Conservation (phyloP, 2,888 invertebrate species). For the Drosophila anceps region DNA sequence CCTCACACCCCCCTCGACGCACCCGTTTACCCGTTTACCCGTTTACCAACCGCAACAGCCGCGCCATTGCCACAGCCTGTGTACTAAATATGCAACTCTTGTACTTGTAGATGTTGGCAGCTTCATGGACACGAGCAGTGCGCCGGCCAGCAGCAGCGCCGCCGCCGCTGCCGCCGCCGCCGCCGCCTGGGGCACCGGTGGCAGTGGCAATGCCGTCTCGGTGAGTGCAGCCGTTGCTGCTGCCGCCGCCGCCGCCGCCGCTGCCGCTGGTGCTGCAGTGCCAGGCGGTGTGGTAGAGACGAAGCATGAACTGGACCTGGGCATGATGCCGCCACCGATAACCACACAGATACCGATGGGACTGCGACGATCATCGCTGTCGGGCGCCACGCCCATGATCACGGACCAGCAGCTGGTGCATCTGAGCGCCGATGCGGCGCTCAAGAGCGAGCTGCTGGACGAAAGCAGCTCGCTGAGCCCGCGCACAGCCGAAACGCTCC, state of each 20-base stretch:
- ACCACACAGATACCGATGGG: conserved; percentile 87
- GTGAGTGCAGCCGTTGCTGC: conserved; percentile 6
- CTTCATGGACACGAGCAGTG: conserved; percentile 80
- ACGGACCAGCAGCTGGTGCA: conserved; percentile 83
- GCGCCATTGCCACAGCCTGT: conserved; percentile 25
- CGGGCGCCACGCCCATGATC: conserved; percentile 84
- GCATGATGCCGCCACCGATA: conserved; percentile 90
- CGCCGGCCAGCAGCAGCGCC: conserved; percentile 17
- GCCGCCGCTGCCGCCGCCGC: not conserved
- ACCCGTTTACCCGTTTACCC: not conserved
- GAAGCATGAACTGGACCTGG: conserved; percentile 87
- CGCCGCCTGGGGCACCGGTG: conserved; percentile 50
- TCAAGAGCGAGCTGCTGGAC: conserved; percentile 90
- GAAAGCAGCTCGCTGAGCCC: conserved; percentile 89
- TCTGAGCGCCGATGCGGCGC: conserved; percentile 84
- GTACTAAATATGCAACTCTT: conserved; percentile 63
- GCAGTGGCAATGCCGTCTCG: conserved; percentile 35
- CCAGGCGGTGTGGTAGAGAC: conserved; percentile 79
- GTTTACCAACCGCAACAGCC: not conserved
- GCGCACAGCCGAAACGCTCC: conserved; percentile 74
- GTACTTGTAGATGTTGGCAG: conserved; percentile 83
- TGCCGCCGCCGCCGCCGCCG: conserved; percentile 7
- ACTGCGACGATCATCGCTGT: conserved; percentile 88
- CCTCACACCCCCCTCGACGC: not conserved
- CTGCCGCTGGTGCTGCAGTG: conserved; percentile 44